phyloP scores from a whole-genome alignment of 1,140 invertebrate species.

The Cryptotermes secundus region DNA sequence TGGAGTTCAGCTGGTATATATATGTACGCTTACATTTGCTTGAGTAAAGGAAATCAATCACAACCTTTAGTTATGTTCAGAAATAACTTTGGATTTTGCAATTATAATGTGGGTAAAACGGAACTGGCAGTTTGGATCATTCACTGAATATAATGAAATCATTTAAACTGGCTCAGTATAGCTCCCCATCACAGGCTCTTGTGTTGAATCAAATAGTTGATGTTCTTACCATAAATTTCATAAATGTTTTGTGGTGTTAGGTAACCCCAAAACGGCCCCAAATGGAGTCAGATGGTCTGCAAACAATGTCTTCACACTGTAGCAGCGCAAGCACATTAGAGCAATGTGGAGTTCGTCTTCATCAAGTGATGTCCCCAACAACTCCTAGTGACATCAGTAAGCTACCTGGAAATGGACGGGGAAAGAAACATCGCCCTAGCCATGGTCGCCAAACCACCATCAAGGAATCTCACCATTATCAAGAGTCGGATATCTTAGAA shows the following conservation, averaged over 20 bases:
- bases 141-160: too few species aligned
- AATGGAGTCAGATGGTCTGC: constrained; percentile 25
- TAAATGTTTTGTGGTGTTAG: not conserved
- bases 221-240: too few species aligned
- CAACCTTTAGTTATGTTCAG: too few species aligned
- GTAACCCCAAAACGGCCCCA: constrained; percentile 26
- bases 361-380: constrained; percentile 46
- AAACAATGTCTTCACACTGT: not conserved
- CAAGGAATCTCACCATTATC: constrained; percentile 61
- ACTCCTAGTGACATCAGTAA: not conserved
- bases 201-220: too few species aligned
- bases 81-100: too few species aligned
- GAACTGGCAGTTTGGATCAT: too few species aligned
- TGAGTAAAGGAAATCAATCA: too few species aligned
- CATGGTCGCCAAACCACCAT: constrained; percentile 15
- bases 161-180: too few species aligned
- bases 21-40: too few species aligned
- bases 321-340: constrained; percentile 11
- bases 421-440: constrained; percentile 37
- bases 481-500: constrained; percentile 82
- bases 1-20: too few species aligned
- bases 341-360: not conserved
- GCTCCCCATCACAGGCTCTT: too few species aligned
- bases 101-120: too few species aligned
- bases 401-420: constrained; percentile 40